A percentile compares a stretch with the other conserved stretches of the same genome.
These are phyloP conservation scores for Metacarcinus magister DNA, from an alignment of 2,888 invertebrate species.

Conservation along the genomic window DNA sequence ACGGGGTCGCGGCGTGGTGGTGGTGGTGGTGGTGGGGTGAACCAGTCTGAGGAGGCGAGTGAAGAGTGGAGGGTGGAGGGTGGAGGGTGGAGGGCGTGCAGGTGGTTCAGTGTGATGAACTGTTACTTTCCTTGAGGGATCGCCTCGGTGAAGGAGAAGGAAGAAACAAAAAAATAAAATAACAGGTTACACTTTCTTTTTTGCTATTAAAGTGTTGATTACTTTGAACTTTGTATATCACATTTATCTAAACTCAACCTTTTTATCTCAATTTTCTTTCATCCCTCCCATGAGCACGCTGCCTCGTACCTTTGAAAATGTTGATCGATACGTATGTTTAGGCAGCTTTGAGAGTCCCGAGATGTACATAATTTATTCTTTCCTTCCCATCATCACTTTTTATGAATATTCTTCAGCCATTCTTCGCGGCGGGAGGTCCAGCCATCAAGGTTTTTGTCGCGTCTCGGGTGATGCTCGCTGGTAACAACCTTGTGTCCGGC, in stretches of 20 bases:
- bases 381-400: neutral
- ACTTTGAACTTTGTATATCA: neutral
- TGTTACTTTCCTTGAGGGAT: constrained; percentile 3
- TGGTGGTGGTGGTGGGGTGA: neutral
- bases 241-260: neutral
- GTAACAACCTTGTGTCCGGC: constrained; percentile 57
- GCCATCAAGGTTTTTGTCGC: constrained; percentile 21
- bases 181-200: neutral
- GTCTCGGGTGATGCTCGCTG: neutral
- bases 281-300: neutral
- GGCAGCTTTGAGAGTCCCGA: neutral
- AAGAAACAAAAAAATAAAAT: neutral
- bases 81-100: neutral
- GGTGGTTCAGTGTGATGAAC: neutral
- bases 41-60: neutral
- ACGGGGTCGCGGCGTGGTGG: neutral
- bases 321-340: neutral
- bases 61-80: neutral
- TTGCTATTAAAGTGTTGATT: neutral
- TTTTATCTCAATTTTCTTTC: neutral
- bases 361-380: constrained; percentile 21
- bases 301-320: neutral
- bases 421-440: constrained; percentile 15
- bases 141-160: neutral
- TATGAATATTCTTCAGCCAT: neutral